Evolutionary conservation across 2,797 vertebrate genomes (phyloP).

Genomic region (Xiphophorus birchmanni): DNA sequence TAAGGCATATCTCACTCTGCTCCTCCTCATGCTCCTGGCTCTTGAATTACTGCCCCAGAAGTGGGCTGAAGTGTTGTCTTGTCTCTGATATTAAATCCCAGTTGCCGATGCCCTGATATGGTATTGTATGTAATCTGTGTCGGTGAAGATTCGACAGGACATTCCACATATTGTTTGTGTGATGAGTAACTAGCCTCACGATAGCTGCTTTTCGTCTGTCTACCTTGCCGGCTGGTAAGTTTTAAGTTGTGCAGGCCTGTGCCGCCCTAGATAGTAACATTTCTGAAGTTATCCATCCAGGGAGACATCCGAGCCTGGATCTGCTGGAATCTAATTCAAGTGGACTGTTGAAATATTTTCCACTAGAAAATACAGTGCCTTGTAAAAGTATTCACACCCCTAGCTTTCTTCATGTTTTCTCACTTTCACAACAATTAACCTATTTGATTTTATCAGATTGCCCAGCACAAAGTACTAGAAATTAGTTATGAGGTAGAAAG

Average conservation of each 20-base stretch:
- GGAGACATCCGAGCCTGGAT: conserved; percentile 38
- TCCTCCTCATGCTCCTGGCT: conserved; percentile 26
- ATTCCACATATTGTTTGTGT: conserved; percentile 67
- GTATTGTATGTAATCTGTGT: conserved; percentile 59
- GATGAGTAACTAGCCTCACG: conserved; percentile 44
- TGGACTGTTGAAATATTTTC: conserved; percentile 57
- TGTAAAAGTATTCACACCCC: background rate
- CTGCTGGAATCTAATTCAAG: conserved; percentile 59
- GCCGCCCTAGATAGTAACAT: conserved; percentile 24
- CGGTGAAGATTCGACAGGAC: conserved; percentile 48
- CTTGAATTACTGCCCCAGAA: conserved; percentile 45
- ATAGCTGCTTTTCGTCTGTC: conserved; percentile 47
- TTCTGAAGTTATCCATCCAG: conserved; percentile 34
- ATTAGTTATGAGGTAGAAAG: background rate
- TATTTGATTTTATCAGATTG: background rate
- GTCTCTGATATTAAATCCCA: conserved; percentile 52
- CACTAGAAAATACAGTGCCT: conserved; percentile 36
- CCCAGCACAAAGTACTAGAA: background rate
- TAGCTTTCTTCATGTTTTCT: background rate
- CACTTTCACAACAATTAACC: background rate
- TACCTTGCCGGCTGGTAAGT: conserved; percentile 19
- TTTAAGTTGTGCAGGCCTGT: conserved; percentile 9
- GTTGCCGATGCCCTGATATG: conserved; percentile 74
- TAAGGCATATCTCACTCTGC: conserved; percentile 29
- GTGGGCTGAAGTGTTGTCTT: conserved; percentile 53